Evolutionary conservation across 2,797 vertebrate genomes (phyloP).

Genomic region (Antennarius maculatus): DNA sequence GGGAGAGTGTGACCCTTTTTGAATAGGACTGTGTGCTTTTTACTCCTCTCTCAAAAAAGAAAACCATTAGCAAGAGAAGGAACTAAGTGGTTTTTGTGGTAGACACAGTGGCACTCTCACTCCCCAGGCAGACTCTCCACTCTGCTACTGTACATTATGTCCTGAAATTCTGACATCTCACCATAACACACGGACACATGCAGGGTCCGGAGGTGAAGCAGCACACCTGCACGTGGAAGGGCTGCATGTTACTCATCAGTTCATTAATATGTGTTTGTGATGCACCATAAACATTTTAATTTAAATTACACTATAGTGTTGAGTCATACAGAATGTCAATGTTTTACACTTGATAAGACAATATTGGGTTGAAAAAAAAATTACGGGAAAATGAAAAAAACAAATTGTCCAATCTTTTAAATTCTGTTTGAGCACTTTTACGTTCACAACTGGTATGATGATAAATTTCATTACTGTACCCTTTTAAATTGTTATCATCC

Average conservation of each 20-base stretch:
- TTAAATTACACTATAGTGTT: too few relatives aligned
- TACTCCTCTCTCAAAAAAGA: slow-evolving; percentile 69
- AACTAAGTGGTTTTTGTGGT: slow-evolving; percentile 84
- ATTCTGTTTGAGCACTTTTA: too few relatives aligned
- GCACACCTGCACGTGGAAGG: slow-evolving; percentile 4
- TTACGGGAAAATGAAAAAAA: too few relatives aligned
- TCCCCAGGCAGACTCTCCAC: slow-evolving; percentile 63
- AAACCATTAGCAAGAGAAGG: slow-evolving; percentile 78
- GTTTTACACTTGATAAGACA: too few relatives aligned
- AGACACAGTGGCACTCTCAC: slow-evolving; percentile 68
- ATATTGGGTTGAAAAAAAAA: too few relatives aligned
- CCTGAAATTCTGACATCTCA: slow-evolving; percentile 60
- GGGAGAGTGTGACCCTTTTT: slow-evolving; percentile 64
- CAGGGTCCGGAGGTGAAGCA: slow-evolving; percentile 29
- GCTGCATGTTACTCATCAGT: slow-evolving; percentile 19
- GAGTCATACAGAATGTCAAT: too few relatives aligned
- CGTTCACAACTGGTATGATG: too few relatives aligned
- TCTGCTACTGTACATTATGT: slow-evolving; percentile 67
- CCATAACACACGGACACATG: slow-evolving; percentile 43
- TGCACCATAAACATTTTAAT: neutral
- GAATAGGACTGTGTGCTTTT: slow-evolving; percentile 61
- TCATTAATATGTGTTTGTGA: slow-evolving; percentile 18
- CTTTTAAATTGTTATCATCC: too few relatives aligned
- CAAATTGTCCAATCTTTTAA: too few relatives aligned
- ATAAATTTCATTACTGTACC: too few relatives aligned